Percentiles rank a stretch among this genome's conserved stretches.
phyloP scores from a whole-genome alignment of 2,113 vertebrate genomes.

The Nothobranchius furzeri region DNA sequence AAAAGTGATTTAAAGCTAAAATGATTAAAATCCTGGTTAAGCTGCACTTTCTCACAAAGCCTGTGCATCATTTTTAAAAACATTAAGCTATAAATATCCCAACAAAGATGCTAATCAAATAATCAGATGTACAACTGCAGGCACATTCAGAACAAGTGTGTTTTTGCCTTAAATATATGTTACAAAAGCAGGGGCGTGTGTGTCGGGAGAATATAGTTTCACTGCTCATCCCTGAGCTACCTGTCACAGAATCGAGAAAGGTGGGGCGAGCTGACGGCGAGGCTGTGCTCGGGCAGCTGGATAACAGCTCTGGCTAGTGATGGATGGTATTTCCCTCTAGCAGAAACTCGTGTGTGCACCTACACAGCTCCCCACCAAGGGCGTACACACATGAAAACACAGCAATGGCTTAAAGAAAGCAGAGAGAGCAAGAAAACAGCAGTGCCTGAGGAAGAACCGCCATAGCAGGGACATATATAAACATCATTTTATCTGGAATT shows the following conservation, averaged over 20 bases:
- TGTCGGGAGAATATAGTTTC: conserved; percentile 12
- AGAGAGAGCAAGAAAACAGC: conserved; percentile 26
- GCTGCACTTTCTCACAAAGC: conserved; percentile 6
- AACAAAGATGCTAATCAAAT: background rate
- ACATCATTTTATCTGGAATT: conserved; percentile 10
- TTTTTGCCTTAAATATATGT: background rate
- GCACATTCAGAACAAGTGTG: too few relatives aligned
- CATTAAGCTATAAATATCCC: too few relatives aligned
- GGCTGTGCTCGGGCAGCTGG: conserved; percentile 54
- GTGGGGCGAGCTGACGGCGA: conserved; percentile 56
- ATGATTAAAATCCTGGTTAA: conserved; percentile 41
- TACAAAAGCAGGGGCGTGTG: background rate
- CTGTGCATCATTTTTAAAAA: too few relatives aligned
- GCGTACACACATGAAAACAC: conserved; percentile 57
- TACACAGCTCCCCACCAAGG: conserved; percentile 46
- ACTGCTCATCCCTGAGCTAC: conserved; percentile 39
- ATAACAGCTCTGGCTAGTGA: conserved; percentile 52
- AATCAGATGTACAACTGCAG: background rate
- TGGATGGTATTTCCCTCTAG: conserved; percentile 62
- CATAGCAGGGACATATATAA: background rate
- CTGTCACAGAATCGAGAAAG: conserved; percentile 30
- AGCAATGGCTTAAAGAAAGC: conserved; percentile 17
- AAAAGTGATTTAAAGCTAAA: conserved; percentile 25
- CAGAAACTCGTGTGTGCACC: conserved; percentile 47
- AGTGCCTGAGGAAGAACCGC: background rate